Percentiles rank a stretch among this genome's conserved stretches.
These are phyloP conservation scores for Isoperla grammatica DNA, from an alignment of 2,888 invertebrate species.

Conservation along the genomic window DNA sequence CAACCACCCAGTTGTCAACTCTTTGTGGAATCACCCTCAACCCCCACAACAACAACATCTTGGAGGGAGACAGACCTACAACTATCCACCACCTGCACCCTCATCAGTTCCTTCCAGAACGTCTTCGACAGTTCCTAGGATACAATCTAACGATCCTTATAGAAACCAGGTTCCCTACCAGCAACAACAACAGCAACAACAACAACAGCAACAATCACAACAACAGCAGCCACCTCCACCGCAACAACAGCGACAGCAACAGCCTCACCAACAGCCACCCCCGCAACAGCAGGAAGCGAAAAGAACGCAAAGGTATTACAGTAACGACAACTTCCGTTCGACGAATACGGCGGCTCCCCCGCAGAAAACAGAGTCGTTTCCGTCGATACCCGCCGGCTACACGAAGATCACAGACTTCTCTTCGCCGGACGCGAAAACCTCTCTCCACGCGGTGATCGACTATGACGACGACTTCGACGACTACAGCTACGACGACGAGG, in stretches of 20 bases:
- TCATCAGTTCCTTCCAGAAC: constrained; percentile 26
- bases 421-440: constrained; percentile 48
- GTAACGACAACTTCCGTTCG: constrained; percentile 15
- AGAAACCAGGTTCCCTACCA: constrained; percentile 24
- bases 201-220: too few relatives aligned
- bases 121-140: constrained; percentile 14
- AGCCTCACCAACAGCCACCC: constrained; percentile 19
- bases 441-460: constrained; percentile 66
- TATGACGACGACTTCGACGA: constrained; percentile 63
- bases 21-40: constrained; percentile 23
- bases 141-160: constrained; percentile 22
- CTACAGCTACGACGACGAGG: constrained; percentile 48
- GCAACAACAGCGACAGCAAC: constrained; percentile 20
- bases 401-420: constrained; percentile 39
- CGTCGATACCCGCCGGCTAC: constrained; percentile 34
- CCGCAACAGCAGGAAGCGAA: constrained; percentile 26
- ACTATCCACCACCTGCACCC: constrained; percentile 30
- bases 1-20: constrained; percentile 29
- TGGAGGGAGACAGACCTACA: constrained; percentile 35
- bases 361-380: constrained; percentile 12
- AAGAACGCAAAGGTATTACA: constrained; percentile 31
- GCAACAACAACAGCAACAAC: constrained; percentile 22
- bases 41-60: constrained; percentile 32
- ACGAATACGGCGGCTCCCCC: background rate
- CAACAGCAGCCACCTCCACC: constrained; percentile 18